These are phyloP conservation scores for Chrysocyon brachyurus DNA, from an alignment of 2,797 vertebrate species.

Conservation along the genomic window DNA sequence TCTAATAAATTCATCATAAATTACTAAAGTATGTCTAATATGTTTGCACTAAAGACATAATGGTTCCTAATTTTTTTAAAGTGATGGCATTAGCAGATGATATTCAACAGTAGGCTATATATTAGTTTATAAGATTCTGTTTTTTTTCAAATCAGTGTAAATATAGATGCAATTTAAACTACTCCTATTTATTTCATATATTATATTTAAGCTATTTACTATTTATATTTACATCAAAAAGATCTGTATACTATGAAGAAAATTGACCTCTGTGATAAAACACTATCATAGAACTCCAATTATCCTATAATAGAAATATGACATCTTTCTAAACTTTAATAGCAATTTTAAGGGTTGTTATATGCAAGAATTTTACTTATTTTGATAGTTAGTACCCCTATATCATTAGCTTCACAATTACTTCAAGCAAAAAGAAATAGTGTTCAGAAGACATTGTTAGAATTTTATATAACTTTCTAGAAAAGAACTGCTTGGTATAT, in stretches of 20 bases:
- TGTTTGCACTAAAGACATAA: neutral
- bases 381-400: neutral
- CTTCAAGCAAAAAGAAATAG: slow-evolving; percentile 3
- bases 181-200: neutral
- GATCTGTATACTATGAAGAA: neutral
- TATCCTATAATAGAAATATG: neutral
- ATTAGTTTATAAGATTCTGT: neutral
- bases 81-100: neutral
- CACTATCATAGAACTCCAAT: neutral
- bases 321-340: neutral
- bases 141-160: neutral
- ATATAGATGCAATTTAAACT: neutral
- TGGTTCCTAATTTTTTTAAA: neutral
- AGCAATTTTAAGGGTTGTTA: neutral
- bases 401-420: neutral
- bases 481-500: slow-evolving; percentile 56
- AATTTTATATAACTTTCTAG: neutral
- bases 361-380: neutral
- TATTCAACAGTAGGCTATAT: neutral
- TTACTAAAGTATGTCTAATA: neutral
- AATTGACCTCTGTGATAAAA: neutral
- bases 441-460: neutral
- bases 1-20: slow-evolving; percentile 13
- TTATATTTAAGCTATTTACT: neutral
- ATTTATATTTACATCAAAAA: neutral